Evolutionary conservation across 2,797 vertebrate genomes (phyloP), one percentile per base, ranked within the genome.

Genomic region (Trachurus trachurus): DNA sequence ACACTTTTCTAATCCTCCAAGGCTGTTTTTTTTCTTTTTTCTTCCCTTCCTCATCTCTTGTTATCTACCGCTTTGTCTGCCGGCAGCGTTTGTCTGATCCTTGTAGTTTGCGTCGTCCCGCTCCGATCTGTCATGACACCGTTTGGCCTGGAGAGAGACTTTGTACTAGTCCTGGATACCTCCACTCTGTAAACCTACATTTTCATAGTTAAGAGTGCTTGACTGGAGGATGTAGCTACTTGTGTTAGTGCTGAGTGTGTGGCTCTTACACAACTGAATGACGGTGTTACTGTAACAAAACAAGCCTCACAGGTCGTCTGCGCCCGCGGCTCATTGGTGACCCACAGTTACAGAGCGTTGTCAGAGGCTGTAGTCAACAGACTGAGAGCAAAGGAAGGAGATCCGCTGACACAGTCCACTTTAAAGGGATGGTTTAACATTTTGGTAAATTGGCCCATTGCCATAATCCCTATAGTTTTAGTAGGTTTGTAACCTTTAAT

Each of bases 81-180:
- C 79, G 73, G 71, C 44, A 71, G 56, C 11, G n/a, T 78, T 82
- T 75, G 79, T 72, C 45, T 81, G 56, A 84, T 87, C 50, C 63
- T 61, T 29, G 58, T 50, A 60, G 50, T 71, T 71, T 57, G 54
- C 57, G 61, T 70, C 16, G 13, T 76, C 47, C 31, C 2, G 4
- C 40, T 83, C 16, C 19, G 70, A 79, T 71, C 72, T 60, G 21
- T 60, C 5, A n/a, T 76, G 54, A 72, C 73, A 66, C 21, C 45
- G 16, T 85, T 77, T 87, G 63, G 74, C 82, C 82, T 34, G 42
- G n/a, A 80, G 76, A 69, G 54, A 67, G 47, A 75, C 66, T 86
- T 65, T 65, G 19, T 65, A 17, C 56, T 29, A 13, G 34, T 73
- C 61, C 45, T 40, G 10, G 39, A 10, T 34, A 34, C 31, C 31